phyloP scores from a whole-genome alignment of 2,113 vertebrate species.

The Sylvietta virens region DNA sequence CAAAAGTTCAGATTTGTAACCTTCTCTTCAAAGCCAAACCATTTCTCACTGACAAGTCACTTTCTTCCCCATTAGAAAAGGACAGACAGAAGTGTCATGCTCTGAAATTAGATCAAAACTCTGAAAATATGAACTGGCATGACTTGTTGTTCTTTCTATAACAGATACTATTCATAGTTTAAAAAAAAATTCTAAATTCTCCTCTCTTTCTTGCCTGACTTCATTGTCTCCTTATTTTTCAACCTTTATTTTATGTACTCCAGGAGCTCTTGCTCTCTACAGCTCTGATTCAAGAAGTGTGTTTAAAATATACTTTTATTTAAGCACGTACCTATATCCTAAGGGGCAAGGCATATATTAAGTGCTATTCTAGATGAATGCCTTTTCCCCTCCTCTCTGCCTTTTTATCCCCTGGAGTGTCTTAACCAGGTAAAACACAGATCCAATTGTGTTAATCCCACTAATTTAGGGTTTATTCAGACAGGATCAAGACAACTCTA shows the following conservation, averaged over 20 bases:
- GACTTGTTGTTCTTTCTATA: not conserved
- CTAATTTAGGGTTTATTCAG: conserved; percentile 2
- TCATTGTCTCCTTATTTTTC: not conserved
- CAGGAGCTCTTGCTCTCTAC: not conserved
- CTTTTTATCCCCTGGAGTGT: not conserved
- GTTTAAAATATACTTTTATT: not conserved
- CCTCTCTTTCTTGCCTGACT: not conserved
- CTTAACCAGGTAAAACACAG: conserved; percentile 14
- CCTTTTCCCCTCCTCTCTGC: not conserved
- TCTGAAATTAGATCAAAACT: not conserved
- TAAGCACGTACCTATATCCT: not conserved
- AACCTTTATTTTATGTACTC: not conserved
- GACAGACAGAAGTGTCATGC: not conserved
- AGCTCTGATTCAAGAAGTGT: not conserved
- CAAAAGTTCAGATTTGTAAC: not conserved
- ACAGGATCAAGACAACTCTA: not conserved
- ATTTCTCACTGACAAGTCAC: not conserved
- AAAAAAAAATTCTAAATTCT: not conserved
- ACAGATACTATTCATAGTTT: not conserved
- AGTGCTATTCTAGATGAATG: not conserved
- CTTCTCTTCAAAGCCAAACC: not conserved
- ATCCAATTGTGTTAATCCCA: not conserved
- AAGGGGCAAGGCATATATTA: not conserved
- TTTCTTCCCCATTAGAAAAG: not conserved
- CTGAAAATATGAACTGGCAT: not conserved